phyloP scores from a whole-genome alignment of 2,113 vertebrate species.

The Nipponia nippon region DNA sequence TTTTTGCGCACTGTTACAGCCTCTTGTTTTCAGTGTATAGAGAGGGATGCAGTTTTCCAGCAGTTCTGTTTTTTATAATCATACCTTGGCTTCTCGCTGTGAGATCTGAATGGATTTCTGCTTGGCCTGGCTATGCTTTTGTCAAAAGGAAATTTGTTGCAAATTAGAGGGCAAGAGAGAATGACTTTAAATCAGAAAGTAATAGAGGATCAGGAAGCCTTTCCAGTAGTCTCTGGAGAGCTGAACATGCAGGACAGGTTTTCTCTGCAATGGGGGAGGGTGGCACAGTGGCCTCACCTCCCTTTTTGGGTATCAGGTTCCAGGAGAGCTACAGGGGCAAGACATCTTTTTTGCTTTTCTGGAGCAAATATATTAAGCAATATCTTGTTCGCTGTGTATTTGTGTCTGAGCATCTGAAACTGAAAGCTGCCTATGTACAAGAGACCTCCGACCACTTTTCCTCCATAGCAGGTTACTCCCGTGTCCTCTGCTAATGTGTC shows the following conservation, averaged over 20 bases:
- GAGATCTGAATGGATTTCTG: background rate
- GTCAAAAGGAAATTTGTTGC: background rate
- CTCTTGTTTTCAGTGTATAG: background rate
- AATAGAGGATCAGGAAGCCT: background rate
- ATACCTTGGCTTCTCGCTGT: background rate
- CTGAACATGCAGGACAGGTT: background rate
- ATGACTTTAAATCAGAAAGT: background rate
- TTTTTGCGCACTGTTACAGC: background rate
- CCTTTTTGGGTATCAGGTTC: background rate
- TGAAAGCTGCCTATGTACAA: background rate
- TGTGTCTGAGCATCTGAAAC: background rate
- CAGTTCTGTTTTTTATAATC: background rate
- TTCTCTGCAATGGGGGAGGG: background rate
- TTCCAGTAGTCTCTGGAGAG: background rate
- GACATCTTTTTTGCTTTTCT: background rate
- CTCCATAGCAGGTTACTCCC: background rate
- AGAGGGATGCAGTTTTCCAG: background rate
- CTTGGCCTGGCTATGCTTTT: background rate
- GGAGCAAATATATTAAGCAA: background rate
- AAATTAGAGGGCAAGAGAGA: background rate
- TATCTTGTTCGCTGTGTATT: background rate
- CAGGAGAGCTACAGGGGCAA: background rate
- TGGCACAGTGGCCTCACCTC: background rate
- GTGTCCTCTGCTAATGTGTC: background rate
- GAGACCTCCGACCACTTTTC: background rate